Base-by-base conservation (phyloP, 1,140 invertebrate species). In the Drosophila malerkotliana region DNA sequence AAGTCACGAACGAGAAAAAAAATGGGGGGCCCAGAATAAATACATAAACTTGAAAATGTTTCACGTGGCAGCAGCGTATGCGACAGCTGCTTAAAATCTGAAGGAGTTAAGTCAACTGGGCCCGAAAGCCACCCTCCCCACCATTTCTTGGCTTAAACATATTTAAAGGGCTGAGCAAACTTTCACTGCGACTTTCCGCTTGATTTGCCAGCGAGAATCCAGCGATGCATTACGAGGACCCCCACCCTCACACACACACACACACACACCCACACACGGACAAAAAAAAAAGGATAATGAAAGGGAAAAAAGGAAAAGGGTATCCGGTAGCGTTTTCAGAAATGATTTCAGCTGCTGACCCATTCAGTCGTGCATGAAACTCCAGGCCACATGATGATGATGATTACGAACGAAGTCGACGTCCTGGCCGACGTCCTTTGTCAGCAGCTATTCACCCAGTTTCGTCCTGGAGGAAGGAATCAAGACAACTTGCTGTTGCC, bases 281-380 rank as follows among this genome's bases (percentile, higher is more conserved):
- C 32, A 37, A 74, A 60, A 77, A 74, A 60, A 77, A 56, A 45
- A 26, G 41, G 28, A 57, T n/a, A 37, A 57, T 44, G 41, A 77
- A 56, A 48, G 54, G 52, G 45, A 57, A 52, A 67, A 63, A 49
- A 41, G 9, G 30, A 26, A 26, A 52, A 26, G 47, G 57, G 28
- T 47, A 18, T 21, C 55, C 24, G 26, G 18, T 51, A 59, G 37
- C 60, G 32, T 34, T 44, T 34, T n/a, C 26, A 26, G 28, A 32
- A 49, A 15, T 60, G 59, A 58, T 49, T 75, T 64, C 55, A 67
- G 59, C 52, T 79, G 61, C 72, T 76, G 72, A 76, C 72, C 62
- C 51, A 57, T 49, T 53, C 74, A 62, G 47, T 82, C 82, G 82
- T 88, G 82, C 82, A 81, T 85, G 79, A 85, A 85, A 69, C 69